A percentile compares a stretch with the other conserved stretches of the same genome.
Evolutionary conservation across 2,888 invertebrate genomes (phyloP).

Genomic region (Candidula unifasciata): DNA sequence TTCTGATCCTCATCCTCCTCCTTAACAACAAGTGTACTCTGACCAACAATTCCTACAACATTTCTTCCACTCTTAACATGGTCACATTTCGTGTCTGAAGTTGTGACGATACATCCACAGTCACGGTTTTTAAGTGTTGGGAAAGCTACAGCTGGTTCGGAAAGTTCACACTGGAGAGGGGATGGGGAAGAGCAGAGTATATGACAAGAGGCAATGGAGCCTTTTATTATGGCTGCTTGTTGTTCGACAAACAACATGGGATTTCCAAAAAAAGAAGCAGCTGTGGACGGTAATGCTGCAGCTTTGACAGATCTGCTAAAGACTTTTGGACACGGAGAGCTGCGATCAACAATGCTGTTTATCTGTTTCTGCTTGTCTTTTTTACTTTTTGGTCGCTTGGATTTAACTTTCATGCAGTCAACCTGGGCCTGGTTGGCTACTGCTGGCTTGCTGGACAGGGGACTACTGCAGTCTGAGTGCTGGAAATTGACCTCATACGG

Average conservation of each 20-base stretch:
- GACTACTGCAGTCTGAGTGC: constrained; percentile 16
- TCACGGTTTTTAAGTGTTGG: neutral
- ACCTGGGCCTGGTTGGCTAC: constrained; percentile 50
- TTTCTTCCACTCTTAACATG: neutral
- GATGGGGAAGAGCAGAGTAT: constrained; percentile 39
- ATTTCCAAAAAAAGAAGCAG: constrained; percentile 90
- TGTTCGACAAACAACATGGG: constrained; percentile 93
- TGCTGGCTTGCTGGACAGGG: constrained; percentile 32
- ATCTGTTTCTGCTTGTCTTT: constrained; percentile 62
- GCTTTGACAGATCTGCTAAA: neutral
- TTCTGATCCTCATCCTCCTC: constrained; percentile 46
- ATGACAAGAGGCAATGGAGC: constrained; percentile 57
- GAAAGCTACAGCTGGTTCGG: neutral
- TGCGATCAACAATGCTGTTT: constrained; percentile 65
- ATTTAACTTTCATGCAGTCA: constrained; percentile 59
- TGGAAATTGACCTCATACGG: constrained; percentile 35
- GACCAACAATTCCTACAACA: neutral
- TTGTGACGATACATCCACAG: neutral
- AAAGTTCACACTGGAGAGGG: constrained; percentile 15
- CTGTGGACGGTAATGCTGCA: constrained; percentile 26
- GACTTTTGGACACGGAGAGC: constrained; percentile 80
- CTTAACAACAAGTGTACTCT: neutral
- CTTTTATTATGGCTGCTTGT: constrained; percentile 87
- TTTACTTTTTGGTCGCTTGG: constrained; percentile 60
- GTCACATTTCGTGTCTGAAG: neutral